A percentile compares a stretch with the other conserved stretches of the same genome.
phyloP scores from a whole-genome alignment of 92 coral and sea anemone genomes.

The Actinernus sp. region DNA sequence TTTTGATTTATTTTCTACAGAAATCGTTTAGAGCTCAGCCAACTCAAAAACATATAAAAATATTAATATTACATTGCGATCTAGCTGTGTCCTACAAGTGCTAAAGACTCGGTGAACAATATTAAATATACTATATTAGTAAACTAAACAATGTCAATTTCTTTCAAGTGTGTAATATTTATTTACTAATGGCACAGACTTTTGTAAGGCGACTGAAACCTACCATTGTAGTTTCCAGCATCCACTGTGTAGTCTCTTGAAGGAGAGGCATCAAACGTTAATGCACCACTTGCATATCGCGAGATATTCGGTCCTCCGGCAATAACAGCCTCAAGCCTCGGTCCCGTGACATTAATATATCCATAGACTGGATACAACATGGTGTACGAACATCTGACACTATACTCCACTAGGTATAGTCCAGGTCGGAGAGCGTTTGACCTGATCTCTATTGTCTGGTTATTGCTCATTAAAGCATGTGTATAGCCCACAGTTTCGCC shows the following conservation, averaged over 20 bases:
- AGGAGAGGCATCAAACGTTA: not conserved
- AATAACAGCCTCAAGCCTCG: not conserved
- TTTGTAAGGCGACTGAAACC: not conserved
- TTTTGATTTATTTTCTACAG: too few species aligned
- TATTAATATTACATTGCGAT: too few species aligned
- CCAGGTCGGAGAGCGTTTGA: not conserved
- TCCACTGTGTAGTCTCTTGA: not conserved
- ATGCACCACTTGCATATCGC: not conserved
- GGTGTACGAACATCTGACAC: not conserved
- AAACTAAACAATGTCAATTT: too few species aligned
- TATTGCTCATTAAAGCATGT: not conserved
- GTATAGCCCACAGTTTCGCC: not conserved
- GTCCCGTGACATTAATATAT: not conserved
- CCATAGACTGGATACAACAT: too few species aligned
- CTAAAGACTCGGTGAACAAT: too few species aligned
- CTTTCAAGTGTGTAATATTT: too few species aligned
- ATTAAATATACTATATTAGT: too few species aligned
- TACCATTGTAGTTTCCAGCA: not conserved
- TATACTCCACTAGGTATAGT: not conserved
- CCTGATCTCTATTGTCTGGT: not conserved
- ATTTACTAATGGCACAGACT: too few species aligned
- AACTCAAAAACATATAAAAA: too few species aligned
- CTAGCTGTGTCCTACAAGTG: too few species aligned
- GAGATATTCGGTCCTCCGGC: not conserved
- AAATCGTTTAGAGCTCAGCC: too few species aligned